phyloP scores from a whole-genome alignment of 2,113 vertebrate species.

The Salminus brasiliensis region DNA sequence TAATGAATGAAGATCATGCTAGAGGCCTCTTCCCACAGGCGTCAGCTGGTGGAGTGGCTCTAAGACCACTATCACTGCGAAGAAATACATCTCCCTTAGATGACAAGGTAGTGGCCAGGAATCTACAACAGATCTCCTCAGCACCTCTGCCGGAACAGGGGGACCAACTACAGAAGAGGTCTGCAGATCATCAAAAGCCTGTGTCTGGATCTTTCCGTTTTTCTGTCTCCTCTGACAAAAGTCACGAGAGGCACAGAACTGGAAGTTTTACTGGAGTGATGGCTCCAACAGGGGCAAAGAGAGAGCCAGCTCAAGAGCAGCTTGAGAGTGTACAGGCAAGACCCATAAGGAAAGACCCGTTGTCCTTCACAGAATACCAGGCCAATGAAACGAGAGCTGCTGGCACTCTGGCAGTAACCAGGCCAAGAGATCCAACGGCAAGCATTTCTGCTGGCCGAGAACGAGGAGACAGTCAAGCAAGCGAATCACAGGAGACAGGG shows the following conservation, averaged over 20 bases:
- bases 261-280: slow-evolving; percentile 71
- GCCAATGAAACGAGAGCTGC: background rate
- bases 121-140: slow-evolving; percentile 5
- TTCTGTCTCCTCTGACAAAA: slow-evolving; percentile 73
- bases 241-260: slow-evolving; percentile 71
- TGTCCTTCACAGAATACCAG: background rate
- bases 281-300: slow-evolving; percentile 62
- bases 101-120: slow-evolving; percentile 2
- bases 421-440: slow-evolving; percentile 42
- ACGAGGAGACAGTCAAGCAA: slow-evolving; percentile 49
- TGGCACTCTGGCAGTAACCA: slow-evolving; percentile 1
- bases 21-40: background rate
- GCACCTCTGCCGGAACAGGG: slow-evolving; percentile 27
- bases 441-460: slow-evolving; percentile 36
- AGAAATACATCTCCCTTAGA: slow-evolving; percentile 24
- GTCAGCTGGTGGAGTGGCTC: background rate
- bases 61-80: slow-evolving; percentile 44
- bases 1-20: slow-evolving; percentile 8
- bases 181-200: slow-evolving; percentile 64
- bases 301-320: slow-evolving; percentile 11
- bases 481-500: slow-evolving; percentile 19
- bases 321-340: slow-evolving; percentile 49
- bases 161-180: slow-evolving; percentile 48
- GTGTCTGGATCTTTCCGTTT: slow-evolving; percentile 70
- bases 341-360: slow-evolving; percentile 1